These are phyloP conservation scores for Bilobella aurantiaca DNA, from an alignment of 1,140 invertebrate genomes.

Conservation along the genomic window DNA sequence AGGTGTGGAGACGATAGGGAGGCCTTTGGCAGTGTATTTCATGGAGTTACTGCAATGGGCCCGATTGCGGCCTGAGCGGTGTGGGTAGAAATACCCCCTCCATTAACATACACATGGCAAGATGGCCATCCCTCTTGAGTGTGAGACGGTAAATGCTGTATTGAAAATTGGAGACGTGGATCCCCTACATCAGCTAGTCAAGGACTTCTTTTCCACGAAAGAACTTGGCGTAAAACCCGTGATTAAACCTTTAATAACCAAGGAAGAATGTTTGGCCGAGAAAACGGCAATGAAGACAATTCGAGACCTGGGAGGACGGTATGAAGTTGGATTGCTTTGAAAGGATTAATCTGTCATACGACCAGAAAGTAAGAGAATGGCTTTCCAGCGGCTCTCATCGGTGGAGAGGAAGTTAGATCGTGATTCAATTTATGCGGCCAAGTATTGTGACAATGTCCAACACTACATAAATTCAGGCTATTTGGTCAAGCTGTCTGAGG, in stretches of 20 bases:
- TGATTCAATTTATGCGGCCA: constrained; percentile 3
- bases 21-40: too few species aligned
- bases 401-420: constrained; percentile 15
- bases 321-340: constrained; percentile 19
- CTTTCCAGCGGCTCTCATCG: background rate
- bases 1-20: too few species aligned
- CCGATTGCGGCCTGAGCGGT: too few species aligned
- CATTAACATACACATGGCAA: too few species aligned
- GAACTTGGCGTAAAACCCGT: constrained; percentile 10
- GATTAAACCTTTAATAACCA: background rate
- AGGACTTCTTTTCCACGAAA: constrained; percentile 17
- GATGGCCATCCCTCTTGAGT: too few species aligned
- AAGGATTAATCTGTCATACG: background rate
- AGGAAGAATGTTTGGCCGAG: constrained; percentile 10
- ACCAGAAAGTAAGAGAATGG: constrained; percentile 6
- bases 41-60: too few species aligned
- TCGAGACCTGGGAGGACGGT: constrained; percentile 4
- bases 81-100: too few species aligned
- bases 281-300: constrained; percentile 3
- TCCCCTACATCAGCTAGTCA: constrained; percentile 15
- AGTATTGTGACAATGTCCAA: constrained; percentile 10
- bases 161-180: too few species aligned
- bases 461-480: constrained; percentile 16
- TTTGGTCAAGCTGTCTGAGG: background rate
- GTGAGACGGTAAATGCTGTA: too few species aligned